A percentile compares a stretch with the other conserved stretches of the same genome.
phyloP scores from a whole-genome alignment of 1,140 invertebrate species.

The Gonioctena quinquepunctata region DNA sequence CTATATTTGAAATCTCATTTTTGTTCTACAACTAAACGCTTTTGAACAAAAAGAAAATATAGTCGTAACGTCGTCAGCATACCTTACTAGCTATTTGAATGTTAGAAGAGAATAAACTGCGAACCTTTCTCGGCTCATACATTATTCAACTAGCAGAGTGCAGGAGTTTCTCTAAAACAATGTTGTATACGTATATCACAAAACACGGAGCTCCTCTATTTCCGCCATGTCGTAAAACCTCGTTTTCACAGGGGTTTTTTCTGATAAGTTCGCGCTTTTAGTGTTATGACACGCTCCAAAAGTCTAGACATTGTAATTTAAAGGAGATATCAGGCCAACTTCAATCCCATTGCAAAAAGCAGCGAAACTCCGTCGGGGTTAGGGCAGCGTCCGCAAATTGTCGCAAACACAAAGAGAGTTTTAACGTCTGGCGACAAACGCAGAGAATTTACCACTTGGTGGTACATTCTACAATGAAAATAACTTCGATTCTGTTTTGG shows the following conservation, averaged over 20 bases:
- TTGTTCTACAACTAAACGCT: too few species aligned
- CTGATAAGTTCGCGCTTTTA: not conserved
- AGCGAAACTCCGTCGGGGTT: not conserved
- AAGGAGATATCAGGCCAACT: constrained; percentile 1
- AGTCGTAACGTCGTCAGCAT: not conserved
- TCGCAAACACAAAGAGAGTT: not conserved
- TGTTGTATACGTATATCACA: not conserved
- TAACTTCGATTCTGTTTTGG: too few species aligned
- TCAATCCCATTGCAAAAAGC: not conserved
- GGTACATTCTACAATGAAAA: too few species aligned
- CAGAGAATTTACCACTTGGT: not conserved
- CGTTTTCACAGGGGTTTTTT: not conserved
- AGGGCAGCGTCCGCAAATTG: constrained; percentile 3
- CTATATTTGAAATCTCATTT: too few species aligned
- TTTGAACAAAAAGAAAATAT: too few species aligned
- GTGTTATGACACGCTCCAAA: not conserved
- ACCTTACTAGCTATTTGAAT: not conserved
- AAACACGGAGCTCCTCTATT: not conserved
- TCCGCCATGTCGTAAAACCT: not conserved
- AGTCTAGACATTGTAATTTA: constrained; percentile 8
- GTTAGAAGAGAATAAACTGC: not conserved
- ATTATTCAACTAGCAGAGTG: not conserved
- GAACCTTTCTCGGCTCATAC: not conserved
- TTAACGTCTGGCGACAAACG: constrained; percentile 3
- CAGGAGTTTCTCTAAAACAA: too few species aligned